Evolutionary conservation across 2,888 invertebrate species (phyloP), one percentile per base, ranked within the genome.

Genomic region (Miltochrista miniata): DNA sequence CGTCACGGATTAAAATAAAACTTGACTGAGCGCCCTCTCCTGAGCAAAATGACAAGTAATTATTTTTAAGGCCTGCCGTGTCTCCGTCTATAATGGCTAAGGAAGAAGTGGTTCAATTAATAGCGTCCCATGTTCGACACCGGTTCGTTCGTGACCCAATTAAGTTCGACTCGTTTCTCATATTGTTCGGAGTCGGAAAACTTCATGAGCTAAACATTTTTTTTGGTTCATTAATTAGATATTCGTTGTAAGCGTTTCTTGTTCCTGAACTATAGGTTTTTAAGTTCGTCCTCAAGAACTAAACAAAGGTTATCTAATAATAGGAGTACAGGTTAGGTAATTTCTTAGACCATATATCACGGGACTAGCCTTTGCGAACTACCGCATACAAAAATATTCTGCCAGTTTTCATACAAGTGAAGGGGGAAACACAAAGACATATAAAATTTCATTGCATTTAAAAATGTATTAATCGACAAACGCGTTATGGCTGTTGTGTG

Each of bases 81-180:
- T 72, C 72, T 70, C 64, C 65, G 69, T 70, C 70, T 74, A 75
- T 79, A 78, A 77, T 82, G 83, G n/a, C 74, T 68, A 76, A 74
- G 73, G 81, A 79, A 78, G 81, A 80, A 82, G 79, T 83, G 83
- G 80, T 83, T 75, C 84, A 81, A 85, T 84, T 85, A 87, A 86
- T 84, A 74, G 79, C 65, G 74, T 68, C 71, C 79, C 76, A 81
- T 84, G 85, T 84, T 82, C 83, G 79, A 85, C 85, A 84, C 72
- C 73, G 79, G 70, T 74, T 74, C 64, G 81, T 76, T 85, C 87
- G 87, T 88, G 87, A 87, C 85, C 87, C 82, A 88, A 88, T 87
- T 88, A 82, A 78, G 73, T 74, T 70, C 54, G 66, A 70, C 70
- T 73, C 79, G 71, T 80, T 81, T 81, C 81, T 81, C 79, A 77